Base-by-base conservation (phyloP, 2,888 invertebrate species). In the Aricia artaxerxes region DNA sequence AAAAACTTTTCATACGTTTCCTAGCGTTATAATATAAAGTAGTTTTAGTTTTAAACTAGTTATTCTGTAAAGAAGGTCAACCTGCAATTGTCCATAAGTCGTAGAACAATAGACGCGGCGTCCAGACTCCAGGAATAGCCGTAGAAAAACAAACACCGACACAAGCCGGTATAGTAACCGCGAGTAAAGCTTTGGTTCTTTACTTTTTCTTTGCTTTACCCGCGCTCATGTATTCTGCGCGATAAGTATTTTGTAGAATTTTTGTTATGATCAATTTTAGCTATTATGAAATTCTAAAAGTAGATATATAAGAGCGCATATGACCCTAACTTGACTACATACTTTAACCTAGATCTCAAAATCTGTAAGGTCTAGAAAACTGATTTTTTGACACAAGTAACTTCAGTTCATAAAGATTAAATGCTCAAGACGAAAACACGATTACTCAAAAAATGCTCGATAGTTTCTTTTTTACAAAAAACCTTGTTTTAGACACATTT, bases 111-210 rank as follows among this genome's bases (percentile, higher is more conserved):
- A 89, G 89, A 88, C 87, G 87, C 83, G 83, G 84, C 83, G 86
- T 87, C 88, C 90, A 91, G 88, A 90, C 86, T 87, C 88, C 90
- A 91, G 88, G 89, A 94, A 94, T 94, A 93, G 89, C 90, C 84
- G 82, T 85, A 86, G 87, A 90, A 90, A 69, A 89, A 90, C 88
- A 92, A 92, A 92, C 92, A 90, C 80, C 38, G 69, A 38, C 69
- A 38, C 13, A 69, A 69, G 31, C 69, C 69, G 69, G 69, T 69
- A 69, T 35, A 24, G 24, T 24, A 69, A 69, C 35, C 57, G 16
- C 57, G 16, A 69, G 35, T 69, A 4, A 11, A 64, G 16, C 35
- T 69, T 69, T 69, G 24, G 31, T 64, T 31, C 64, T 64, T 35
- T 35, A 13, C 13, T 69, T 69, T 57, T 57, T 53, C 9, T 53